A percentile compares a stretch with the other conserved stretches of the same genome.
Conservation (phyloP, 2,113 vertebrate genomes). For the Strigops habroptila region DNA sequence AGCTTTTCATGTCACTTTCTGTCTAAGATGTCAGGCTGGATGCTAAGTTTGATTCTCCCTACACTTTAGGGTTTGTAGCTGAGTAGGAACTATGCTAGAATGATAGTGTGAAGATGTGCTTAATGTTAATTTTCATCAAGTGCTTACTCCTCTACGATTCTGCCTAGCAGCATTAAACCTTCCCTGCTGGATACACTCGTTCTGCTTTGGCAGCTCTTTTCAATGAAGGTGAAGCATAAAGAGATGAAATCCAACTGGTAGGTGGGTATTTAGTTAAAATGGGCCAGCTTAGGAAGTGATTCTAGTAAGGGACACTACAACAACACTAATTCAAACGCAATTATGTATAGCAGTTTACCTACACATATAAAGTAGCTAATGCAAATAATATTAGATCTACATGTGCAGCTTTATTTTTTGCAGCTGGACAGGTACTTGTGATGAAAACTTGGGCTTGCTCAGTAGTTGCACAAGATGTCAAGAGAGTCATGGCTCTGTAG, state of each 20-base stretch:
- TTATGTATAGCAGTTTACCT: not conserved
- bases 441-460: not conserved
- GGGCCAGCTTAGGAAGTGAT: not conserved
- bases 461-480: not conserved
- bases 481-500: not conserved
- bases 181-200: not conserved
- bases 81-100: not conserved
- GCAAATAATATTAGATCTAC: not conserved
- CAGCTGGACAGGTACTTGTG: not conserved
- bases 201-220: not conserved
- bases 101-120: not conserved
- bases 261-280: not conserved
- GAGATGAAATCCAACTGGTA: not conserved
- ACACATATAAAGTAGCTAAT: not conserved
- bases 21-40: not conserved
- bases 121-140: not conserved
- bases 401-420: not conserved
- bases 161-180: not conserved
- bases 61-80: not conserved
- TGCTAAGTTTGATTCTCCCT: not conserved
- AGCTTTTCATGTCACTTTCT: not conserved
- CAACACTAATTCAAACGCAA: not conserved
- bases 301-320: fast-evolving
- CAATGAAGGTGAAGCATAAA: not conserved
- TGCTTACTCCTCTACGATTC: not conserved